phyloP scores from a whole-genome alignment of 2,797 vertebrate species.

The Aplochiton taeniatus region DNA sequence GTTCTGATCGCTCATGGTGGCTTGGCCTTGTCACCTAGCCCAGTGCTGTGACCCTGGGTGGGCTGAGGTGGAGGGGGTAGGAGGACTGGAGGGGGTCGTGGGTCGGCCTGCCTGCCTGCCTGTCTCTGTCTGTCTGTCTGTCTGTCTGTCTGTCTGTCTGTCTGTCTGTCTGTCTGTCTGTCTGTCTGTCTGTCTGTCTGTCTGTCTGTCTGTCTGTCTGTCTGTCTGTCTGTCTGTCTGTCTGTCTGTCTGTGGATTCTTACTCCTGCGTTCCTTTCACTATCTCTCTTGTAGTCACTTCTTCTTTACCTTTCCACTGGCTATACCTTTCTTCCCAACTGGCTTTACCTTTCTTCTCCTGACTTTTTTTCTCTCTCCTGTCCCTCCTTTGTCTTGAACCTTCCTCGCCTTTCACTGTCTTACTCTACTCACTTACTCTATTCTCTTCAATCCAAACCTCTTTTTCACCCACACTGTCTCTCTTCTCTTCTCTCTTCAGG shows the following conservation, averaged over 20 bases:
- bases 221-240: slow-evolving; percentile 20
- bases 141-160: background rate
- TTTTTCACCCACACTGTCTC: background rate
- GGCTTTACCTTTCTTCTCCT: slow-evolving; percentile 22
- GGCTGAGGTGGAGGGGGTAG: slow-evolving; percentile 13
- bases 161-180: background rate
- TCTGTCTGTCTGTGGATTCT: background rate
- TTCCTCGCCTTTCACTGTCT: background rate
- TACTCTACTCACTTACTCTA: background rate
- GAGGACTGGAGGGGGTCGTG: slow-evolving; percentile 18
- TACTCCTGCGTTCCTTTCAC: too few species aligned
- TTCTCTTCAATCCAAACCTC: background rate
- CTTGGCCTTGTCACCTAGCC: slow-evolving; percentile 59
- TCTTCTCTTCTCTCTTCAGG: slow-evolving; percentile 42
- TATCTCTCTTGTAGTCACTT: slow-evolving; percentile 39
- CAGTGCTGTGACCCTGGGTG: slow-evolving; percentile 61
- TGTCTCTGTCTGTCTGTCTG: slow-evolving; percentile 14
- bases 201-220: slow-evolving; percentile 14
- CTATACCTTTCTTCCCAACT: slow-evolving; percentile 25
- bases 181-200: background rate
- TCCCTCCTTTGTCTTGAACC: slow-evolving; percentile 14
- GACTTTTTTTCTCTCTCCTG: slow-evolving; percentile 2
- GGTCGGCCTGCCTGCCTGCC: slow-evolving; percentile 28
- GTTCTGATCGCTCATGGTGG: slow-evolving; percentile 81
- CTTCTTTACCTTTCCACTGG: slow-evolving; percentile 29